phyloP scores from a whole-genome alignment of 2,113 vertebrate genomes.

The Aptenodytes patagonicus region DNA sequence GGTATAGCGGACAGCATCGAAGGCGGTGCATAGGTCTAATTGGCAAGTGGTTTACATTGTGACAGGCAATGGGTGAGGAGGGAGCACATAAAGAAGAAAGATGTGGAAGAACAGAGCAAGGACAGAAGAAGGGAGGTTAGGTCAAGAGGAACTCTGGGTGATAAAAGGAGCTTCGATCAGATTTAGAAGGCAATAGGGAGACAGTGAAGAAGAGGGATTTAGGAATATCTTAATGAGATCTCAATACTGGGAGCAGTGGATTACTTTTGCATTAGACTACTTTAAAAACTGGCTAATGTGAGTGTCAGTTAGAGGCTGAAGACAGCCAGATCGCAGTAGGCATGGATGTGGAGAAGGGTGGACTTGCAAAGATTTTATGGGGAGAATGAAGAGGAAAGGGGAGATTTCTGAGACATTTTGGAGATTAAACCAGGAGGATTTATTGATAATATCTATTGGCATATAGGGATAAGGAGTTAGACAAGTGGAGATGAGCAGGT shows the following conservation, averaged over 20 bases:
- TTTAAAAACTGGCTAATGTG: conserved; percentile 63
- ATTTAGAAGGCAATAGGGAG: conserved; percentile 60
- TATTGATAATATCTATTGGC: conserved; percentile 65
- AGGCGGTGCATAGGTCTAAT: background rate
- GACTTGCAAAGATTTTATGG: conserved; percentile 57
- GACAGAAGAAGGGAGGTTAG: conserved; percentile 46
- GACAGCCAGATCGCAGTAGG: conserved; percentile 55
- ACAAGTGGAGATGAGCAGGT: conserved; percentile 39
- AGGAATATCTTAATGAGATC: conserved; percentile 72
- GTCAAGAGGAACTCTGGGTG: conserved; percentile 45
- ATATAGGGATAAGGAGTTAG: conserved; percentile 54
- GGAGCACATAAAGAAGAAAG: background rate
- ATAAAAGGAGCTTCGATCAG: conserved; percentile 67
- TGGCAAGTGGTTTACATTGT: background rate
- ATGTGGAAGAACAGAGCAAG: conserved; percentile 26
- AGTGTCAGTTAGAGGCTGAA: conserved; percentile 66
- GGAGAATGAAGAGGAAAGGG: conserved; percentile 42
- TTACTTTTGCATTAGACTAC: conserved; percentile 69
- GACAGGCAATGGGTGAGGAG: background rate
- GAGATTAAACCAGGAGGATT: conserved; percentile 68
- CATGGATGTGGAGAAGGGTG: conserved; percentile 57
- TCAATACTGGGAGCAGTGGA: conserved; percentile 66
- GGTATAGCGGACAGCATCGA: background rate
- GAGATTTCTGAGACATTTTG: conserved; percentile 62
- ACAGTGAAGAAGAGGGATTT: conserved; percentile 66